Percentiles rank a stretch among this genome's conserved stretches.
Conservation (phyloP, 1,140 invertebrate genomes). For the Brachionus plicatilis region DNA sequence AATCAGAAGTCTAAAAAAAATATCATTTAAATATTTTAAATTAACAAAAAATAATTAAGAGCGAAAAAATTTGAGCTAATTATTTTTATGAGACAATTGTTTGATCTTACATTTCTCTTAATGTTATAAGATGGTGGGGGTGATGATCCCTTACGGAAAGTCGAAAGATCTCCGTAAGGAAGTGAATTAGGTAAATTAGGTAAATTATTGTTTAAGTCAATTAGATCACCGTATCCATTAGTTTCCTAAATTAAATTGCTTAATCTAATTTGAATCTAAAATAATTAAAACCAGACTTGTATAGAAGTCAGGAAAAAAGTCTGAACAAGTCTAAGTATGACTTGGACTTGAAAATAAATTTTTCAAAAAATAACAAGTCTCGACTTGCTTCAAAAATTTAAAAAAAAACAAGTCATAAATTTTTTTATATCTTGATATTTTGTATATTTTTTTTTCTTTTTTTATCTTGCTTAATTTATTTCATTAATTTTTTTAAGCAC, state of each 20-base stretch:
- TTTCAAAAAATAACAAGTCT: too few relatives aligned
- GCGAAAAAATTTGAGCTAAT: neutral
- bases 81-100: neutral
- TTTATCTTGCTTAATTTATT: too few relatives aligned
- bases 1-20: neutral
- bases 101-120: slow-evolving; percentile 5
- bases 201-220: neutral
- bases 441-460: too few relatives aligned
- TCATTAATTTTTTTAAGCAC: too few relatives aligned
- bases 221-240: slow-evolving; percentile 5
- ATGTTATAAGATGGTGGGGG: slow-evolving; percentile 30
- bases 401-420: too few relatives aligned
- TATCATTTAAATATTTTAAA: neutral
- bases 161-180: slow-evolving; percentile 12
- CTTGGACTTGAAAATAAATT: too few relatives aligned
- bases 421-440: too few relatives aligned
- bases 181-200: neutral
- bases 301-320: too few relatives aligned
- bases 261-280: neutral
- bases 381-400: too few relatives aligned
- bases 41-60: neutral
- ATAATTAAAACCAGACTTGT: too few relatives aligned
- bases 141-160: neutral
- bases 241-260: neutral
- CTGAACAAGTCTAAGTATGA: too few relatives aligned